Percentiles rank a stretch among this genome's conserved stretches.
phyloP scores from a whole-genome alignment of 1,140 invertebrate genomes.

The Drosophila repleta region DNA sequence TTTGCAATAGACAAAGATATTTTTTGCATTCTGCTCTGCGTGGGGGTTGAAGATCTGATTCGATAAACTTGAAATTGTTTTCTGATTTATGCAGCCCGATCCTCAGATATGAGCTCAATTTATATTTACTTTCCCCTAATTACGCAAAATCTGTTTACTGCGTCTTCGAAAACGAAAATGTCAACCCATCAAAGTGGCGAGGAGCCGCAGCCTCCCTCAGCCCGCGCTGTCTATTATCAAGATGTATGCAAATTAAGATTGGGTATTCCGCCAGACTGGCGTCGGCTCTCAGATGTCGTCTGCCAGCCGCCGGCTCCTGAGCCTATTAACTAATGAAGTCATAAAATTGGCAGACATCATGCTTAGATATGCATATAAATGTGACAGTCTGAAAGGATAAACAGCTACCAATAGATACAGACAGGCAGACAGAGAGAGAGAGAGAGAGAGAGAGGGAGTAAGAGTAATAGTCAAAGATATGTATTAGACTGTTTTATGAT shows the following conservation, averaged over 20 bases:
- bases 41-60: neutral
- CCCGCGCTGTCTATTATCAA: neutral
- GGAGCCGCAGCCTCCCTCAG: neutral
- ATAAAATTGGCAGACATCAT: constrained; percentile 62
- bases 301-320: constrained; percentile 20
- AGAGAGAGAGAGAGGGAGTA: neutral
- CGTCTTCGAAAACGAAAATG: constrained; percentile 8
- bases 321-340: constrained; percentile 66
- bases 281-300: neutral
- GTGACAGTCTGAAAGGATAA: constrained; percentile 45
- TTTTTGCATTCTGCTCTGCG: neutral
- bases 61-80: constrained; percentile 13
- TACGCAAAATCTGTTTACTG: constrained; percentile 20
- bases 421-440: neutral
- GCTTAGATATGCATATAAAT: constrained; percentile 35
- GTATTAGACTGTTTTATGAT: constrained; percentile 1
- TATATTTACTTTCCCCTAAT: constrained; percentile 23
- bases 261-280: constrained; percentile 51
- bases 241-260: constrained; percentile 15
- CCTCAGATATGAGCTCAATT: constrained; percentile 16
- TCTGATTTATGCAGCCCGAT: neutral
- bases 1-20: neutral
- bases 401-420: constrained; percentile 1
- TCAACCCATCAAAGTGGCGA: constrained; percentile 5
- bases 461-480: neutral